phyloP scores from a whole-genome alignment of 2,113 vertebrate species.

The Cryptoleucopteryx plumbea region DNA sequence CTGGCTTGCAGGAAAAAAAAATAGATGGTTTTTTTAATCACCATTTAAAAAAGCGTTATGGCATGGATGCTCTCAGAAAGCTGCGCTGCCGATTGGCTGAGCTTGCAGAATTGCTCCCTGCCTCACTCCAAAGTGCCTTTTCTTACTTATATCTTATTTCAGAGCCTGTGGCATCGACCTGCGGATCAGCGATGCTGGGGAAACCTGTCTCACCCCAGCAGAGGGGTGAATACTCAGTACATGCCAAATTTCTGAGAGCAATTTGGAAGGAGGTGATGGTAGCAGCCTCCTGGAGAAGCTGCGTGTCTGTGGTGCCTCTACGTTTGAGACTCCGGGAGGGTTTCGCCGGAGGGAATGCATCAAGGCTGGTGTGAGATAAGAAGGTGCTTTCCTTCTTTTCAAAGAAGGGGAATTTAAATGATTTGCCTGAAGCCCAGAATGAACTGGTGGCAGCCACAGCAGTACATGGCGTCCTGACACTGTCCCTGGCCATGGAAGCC shows the following conservation, averaged over 20 bases:
- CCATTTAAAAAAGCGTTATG: rapidly evolving
- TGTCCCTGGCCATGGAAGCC: neutral
- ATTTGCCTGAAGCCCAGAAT: neutral
- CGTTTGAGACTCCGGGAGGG: neutral
- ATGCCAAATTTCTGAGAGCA: neutral
- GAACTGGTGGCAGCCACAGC: neutral
- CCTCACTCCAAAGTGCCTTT: neutral
- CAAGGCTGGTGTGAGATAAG: neutral
- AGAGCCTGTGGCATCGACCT: neutral
- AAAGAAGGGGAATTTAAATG: neutral
- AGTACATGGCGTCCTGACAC: neutral
- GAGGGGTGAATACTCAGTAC: rapidly evolving
- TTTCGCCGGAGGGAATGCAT: neutral
- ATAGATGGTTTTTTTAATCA: neutral
- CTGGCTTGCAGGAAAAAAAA: neutral
- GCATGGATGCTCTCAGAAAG: neutral
- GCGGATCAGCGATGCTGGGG: rapidly evolving
- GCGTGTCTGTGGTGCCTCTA: neutral
- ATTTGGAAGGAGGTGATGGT: neutral
- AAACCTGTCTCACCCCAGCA: neutral
- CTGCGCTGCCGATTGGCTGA: rapidly evolving
- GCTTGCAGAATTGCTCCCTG: neutral
- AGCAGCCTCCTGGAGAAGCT: neutral
- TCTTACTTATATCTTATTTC: neutral
- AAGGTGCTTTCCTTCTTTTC: neutral